phyloP scores from a whole-genome alignment of 2,797 vertebrate species.

The Myotis vivesi region DNA sequence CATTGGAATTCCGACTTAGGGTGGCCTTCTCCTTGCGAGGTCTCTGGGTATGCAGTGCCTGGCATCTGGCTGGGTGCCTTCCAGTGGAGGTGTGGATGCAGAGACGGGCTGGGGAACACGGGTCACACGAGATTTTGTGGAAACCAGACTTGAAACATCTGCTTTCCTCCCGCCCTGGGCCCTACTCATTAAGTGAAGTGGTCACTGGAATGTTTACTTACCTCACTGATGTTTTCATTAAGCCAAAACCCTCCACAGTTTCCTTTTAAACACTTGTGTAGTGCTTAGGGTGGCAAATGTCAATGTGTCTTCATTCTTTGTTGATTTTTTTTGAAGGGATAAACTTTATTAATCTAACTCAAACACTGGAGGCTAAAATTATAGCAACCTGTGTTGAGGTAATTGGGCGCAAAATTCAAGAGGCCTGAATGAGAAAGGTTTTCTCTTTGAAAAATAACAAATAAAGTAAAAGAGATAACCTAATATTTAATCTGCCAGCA shows the following conservation, averaged over 20 bases:
- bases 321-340: not conserved
- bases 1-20: not conserved
- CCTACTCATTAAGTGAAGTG: not conserved
- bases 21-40: too few species aligned
- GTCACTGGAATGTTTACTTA: not conserved
- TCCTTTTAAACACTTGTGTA: not conserved
- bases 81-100: fast-evolving
- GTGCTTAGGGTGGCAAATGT: not conserved
- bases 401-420: not conserved
- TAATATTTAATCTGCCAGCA: not conserved
- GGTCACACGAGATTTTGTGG: not conserved
- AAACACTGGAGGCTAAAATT: too few species aligned
- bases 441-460: conserved; percentile 1
- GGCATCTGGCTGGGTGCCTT: not conserved
- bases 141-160: not conserved
- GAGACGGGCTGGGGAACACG: not conserved
- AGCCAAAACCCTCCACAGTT: not conserved
- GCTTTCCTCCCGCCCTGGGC: not conserved
- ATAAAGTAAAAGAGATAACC: not conserved
- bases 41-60: not conserved
- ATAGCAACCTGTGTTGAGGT: not conserved
- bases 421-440: not conserved
- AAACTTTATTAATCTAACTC: too few species aligned
- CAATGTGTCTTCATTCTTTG: not conserved
- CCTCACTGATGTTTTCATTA: not conserved